These are phyloP conservation scores for Sebastes elongatus DNA, from an alignment of 2,797 vertebrate species.

Conservation along the genomic window DNA sequence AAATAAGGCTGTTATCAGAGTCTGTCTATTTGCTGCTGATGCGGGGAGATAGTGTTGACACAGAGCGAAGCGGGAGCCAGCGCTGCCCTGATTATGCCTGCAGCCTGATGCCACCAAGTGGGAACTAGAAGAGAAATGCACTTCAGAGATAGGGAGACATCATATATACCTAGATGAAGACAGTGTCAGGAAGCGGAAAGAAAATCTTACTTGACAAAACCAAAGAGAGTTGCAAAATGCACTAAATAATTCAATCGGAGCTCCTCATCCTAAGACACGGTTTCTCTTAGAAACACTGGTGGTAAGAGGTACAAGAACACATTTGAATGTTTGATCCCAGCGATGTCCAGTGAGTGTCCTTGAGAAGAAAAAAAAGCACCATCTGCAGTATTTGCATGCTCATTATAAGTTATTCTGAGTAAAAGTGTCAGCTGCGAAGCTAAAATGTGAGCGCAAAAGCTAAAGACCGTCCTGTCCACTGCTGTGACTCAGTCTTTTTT, in stretches of 20 bases:
- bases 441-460: constrained; percentile 17
- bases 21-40: constrained; percentile 59
- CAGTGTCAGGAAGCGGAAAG: neutral
- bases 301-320: neutral
- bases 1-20: constrained; percentile 60
- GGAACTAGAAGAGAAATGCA: constrained; percentile 22
- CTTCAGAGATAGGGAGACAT: constrained; percentile 23
- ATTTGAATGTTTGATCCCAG: constrained; percentile 13
- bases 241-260: neutral
- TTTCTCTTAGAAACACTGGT: neutral
- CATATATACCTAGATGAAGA: constrained; percentile 12
- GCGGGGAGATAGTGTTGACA: constrained; percentile 52
- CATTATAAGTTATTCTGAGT: constrained; percentile 18
- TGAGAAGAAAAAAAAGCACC: constrained; percentile 14
- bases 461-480: neutral
- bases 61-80: constrained; percentile 24
- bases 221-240: constrained; percentile 11
- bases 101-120: constrained; percentile 51
- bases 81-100: constrained; percentile 44
- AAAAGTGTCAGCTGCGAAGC: constrained; percentile 4
- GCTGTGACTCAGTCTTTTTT: constrained; percentile 21
- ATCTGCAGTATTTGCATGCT: constrained; percentile 28
- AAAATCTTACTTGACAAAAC: neutral
- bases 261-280: neutral
- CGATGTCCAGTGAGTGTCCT: neutral